Percentiles rank a stretch among this genome's conserved stretches.
Conservation (phyloP, 2,888 invertebrate species). For the Agrochola litura region DNA sequence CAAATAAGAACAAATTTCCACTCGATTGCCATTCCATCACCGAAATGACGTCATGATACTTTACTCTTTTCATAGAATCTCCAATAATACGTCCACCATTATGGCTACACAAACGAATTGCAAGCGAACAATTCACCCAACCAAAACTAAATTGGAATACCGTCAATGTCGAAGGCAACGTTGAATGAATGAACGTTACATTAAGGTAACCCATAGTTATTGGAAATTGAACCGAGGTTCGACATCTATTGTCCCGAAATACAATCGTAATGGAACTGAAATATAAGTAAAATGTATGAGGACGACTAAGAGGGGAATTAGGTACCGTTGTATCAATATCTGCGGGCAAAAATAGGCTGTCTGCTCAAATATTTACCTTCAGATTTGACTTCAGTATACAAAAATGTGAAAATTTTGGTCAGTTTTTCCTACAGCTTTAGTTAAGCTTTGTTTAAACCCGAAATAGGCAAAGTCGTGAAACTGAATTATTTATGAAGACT, state of each 20-base stretch:
- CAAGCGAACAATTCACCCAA: conserved; percentile 51
- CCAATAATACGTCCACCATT: conserved; percentile 54
- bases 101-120: conserved; percentile 58
- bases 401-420: conserved; percentile 4
- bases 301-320: conserved; percentile 32
- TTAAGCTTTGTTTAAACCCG: conserved; percentile 1
- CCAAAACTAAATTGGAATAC: conserved; percentile 63
- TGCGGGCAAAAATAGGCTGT: conserved; percentile 10
- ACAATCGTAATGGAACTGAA: conserved; percentile 69
- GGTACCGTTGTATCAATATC: conserved; percentile 27
- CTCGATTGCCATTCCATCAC: conserved; percentile 23
- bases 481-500: conserved; percentile 26
- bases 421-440: neutral
- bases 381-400: conserved; percentile 12
- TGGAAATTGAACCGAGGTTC: conserved; percentile 68
- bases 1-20: conserved; percentile 25
- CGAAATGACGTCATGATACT: conserved; percentile 50
- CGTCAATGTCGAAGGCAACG: conserved; percentile 56
- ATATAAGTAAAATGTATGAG: conserved; percentile 57
- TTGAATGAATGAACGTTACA: conserved; percentile 60
- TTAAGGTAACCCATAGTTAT: conserved; percentile 65
- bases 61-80: conserved; percentile 47
- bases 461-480: neutral
- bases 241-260: conserved; percentile 67
- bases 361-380: conserved; percentile 21